Evolutionary conservation across 2,113 vertebrate genomes (phyloP).

Genomic region (Alectura lathami): DNA sequence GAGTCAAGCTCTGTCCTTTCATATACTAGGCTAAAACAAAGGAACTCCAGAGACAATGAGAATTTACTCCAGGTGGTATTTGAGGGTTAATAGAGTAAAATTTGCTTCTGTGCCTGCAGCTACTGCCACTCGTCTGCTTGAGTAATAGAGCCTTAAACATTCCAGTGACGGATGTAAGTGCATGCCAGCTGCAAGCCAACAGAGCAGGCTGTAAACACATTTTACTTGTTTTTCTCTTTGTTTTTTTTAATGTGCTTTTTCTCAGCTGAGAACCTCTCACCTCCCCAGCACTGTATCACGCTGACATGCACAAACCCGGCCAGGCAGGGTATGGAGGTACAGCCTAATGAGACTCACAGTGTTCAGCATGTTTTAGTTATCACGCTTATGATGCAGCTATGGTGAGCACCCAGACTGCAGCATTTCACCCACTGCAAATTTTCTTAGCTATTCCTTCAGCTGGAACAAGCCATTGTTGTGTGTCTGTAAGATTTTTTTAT

Average conservation of each 20-base stretch:
- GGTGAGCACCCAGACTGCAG: neutral
- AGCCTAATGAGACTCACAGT: neutral
- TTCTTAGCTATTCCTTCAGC: neutral
- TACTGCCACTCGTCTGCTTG: slow-evolving; percentile 48
- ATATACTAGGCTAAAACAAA: neutral
- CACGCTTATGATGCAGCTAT: neutral
- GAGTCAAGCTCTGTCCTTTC: neutral
- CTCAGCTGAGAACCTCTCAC: neutral
- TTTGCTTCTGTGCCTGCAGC: slow-evolving; percentile 51
- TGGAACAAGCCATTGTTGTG: neutral
- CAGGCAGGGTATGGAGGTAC: neutral
- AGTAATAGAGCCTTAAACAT: slow-evolving; percentile 60
- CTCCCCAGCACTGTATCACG: neutral
- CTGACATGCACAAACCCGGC: neutral
- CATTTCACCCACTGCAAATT: neutral
- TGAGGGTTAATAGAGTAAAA: slow-evolving; percentile 61
- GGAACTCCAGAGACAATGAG: neutral
- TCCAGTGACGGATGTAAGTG: slow-evolving; percentile 54
- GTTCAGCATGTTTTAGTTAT: neutral
- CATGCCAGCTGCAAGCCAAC: slow-evolving; percentile 44
- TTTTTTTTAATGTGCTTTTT: slow-evolving; percentile 38
- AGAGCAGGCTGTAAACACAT: slow-evolving; percentile 54
- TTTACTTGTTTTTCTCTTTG: slow-evolving; percentile 12
- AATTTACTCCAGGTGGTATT: slow-evolving; percentile 40
- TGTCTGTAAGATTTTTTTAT: neutral